Evolutionary conservation across 2,888 invertebrate species (phyloP), one percentile per base, ranked within the genome.

Genomic region (Octodonta nipae): DNA sequence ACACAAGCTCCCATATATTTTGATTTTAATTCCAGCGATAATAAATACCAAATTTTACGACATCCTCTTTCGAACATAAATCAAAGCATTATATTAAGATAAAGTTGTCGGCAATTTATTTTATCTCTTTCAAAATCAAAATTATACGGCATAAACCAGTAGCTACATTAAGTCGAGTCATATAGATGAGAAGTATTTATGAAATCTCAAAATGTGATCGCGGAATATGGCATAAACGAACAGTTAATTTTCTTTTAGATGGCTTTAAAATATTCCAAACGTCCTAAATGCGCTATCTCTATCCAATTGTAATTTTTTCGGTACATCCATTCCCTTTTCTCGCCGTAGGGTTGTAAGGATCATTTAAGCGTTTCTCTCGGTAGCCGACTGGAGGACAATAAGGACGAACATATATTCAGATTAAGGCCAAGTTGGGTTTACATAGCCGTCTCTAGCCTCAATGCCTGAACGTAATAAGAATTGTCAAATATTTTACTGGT

Each of bases 381-480:
- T 50, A 49, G 51, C 46, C 37, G 41, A 42, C 38, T 41, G 44
- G 51, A n/a, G 53, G 52, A 58, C 56, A 59, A 58, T 59, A 58
- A 56, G 56, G 52, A 49, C 53, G 49, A 54, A 54, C 58, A 54
- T 58, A 58, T 56, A 58, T 58, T 56, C 55, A 58, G 58, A 59
- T 59, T 58, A 59, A 54, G 54, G 50, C 51, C 51, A 46, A 52
- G 52, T 48, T 46, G 47, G 53, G 54, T 54, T 54, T 56, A 55
- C 53, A 51, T 49, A 48, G 50, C 50, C 55, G 51, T 52, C 51
- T 49, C 52, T 43, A 39, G 46, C 48, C 47, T 49, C 47, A 47
- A 51, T 47, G 48, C 48, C 31, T 34, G 49, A 48, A 48, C 43
- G 56, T 53, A 57, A 58, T 58, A 59, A 55, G 56, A 57, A 55